Evolutionary conservation across 2,888 invertebrate genomes (phyloP).

Genomic region (Zygogramma bicolorata): DNA sequence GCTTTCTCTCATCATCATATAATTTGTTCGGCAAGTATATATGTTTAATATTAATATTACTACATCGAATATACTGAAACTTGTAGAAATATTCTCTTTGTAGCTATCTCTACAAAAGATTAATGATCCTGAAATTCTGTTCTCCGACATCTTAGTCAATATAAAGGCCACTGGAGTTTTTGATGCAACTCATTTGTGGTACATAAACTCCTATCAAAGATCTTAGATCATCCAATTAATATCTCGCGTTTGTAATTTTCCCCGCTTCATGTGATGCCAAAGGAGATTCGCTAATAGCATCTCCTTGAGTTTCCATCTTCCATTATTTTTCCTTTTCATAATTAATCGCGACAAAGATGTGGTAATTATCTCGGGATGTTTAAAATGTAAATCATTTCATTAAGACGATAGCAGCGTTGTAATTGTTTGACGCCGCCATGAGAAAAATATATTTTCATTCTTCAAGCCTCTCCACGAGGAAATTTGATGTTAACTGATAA

Average conservation of each 20-base stretch:
- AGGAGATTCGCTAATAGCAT: not conserved
- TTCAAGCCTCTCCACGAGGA: constrained; percentile 3
- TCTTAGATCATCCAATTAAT: not conserved
- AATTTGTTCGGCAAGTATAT: no score
- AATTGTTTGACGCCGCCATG: constrained; percentile 27
- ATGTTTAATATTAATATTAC: no score
- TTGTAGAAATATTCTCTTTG: no score
- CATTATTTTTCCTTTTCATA: constrained; percentile 23
- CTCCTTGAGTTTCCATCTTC: constrained; percentile 15
- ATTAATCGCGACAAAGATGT: constrained; percentile 37
- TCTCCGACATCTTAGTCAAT: not conserved
- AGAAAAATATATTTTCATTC: constrained; percentile 24
- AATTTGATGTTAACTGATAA: constrained; percentile 30
- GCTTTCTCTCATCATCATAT: no score
- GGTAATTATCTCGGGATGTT: constrained; percentile 34
- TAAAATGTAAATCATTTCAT: constrained; percentile 40
- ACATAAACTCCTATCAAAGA: not conserved
- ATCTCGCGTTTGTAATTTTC: not conserved
- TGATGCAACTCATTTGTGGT: not conserved
- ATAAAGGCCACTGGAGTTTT: not conserved
- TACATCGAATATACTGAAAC: no score
- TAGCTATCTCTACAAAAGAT: no score
- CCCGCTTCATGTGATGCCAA: not conserved
- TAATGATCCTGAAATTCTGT: no score
- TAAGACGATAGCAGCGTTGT: constrained; percentile 27